Conservation (phyloP, 2,113 vertebrate species). For the Ciconia maguari region DNA sequence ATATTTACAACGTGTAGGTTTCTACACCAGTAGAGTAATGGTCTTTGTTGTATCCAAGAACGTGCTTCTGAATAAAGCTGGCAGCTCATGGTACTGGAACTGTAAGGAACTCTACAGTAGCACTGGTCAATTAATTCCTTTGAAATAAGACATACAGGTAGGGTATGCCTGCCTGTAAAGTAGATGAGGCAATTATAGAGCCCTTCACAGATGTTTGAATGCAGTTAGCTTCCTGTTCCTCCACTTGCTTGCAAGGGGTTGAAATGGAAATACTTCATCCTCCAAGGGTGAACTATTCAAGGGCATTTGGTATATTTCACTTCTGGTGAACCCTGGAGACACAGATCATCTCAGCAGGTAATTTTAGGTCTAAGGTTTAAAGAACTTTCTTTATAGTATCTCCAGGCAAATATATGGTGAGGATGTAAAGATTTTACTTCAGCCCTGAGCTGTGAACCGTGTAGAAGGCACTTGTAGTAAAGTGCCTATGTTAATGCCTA, state of each 20-base stretch:
- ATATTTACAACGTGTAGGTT: neutral
- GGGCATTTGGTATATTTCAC: neutral
- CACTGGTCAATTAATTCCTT: neutral
- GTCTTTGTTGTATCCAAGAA: neutral
- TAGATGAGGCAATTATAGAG: neutral
- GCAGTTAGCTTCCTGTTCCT: neutral
- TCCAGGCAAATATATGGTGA: neutral
- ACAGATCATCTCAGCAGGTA: neutral
- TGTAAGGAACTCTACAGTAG: neutral
- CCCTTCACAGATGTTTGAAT: neutral
- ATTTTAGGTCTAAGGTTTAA: neutral
- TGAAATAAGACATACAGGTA: neutral
- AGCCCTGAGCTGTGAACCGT: neutral
- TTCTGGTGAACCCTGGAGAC: neutral
- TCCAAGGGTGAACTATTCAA: neutral
- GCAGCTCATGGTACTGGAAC: neutral
- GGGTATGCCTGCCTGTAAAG: neutral
- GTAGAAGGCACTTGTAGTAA: neutral
- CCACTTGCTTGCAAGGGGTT: neutral
- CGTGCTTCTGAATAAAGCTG: neutral
- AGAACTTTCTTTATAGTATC: neutral
- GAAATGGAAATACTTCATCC: neutral
- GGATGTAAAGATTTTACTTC: neutral
- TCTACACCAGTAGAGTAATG: neutral
- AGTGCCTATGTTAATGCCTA: neutral